phyloP scores from a whole-genome alignment of 2,113 vertebrate species.

The Nettapus auritus region DNA sequence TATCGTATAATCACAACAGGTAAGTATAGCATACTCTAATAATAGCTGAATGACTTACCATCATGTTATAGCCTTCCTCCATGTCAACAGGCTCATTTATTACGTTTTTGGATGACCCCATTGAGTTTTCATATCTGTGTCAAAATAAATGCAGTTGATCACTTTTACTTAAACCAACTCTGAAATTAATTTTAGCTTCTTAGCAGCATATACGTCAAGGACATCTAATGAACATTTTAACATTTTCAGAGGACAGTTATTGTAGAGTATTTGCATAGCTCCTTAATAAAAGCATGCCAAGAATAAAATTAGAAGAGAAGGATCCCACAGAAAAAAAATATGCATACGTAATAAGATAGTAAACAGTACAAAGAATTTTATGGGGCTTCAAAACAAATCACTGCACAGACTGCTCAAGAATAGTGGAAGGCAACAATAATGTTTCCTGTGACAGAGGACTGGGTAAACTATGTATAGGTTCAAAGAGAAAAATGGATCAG shows the following conservation, averaged over 20 bases:
- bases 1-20: neutral
- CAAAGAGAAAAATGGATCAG: neutral
- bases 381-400: neutral
- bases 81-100: conserved; percentile 59
- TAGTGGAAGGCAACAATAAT: neutral
- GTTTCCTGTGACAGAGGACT: neutral
- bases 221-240: neutral
- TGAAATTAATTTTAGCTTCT: conserved; percentile 12
- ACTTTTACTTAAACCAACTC: neutral
- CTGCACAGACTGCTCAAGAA: neutral
- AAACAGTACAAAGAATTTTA: neutral
- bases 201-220: neutral
- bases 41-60: conserved; percentile 69
- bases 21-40: fast-evolving
- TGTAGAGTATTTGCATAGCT: neutral
- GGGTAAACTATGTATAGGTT: neutral
- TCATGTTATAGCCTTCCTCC: conserved; percentile 66
- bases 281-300: neutral
- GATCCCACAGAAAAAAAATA: neutral
- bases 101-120: conserved; percentile 70
- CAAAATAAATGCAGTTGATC: conserved; percentile 40
- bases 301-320: neutral
- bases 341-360: fast-evolving
- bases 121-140: conserved; percentile 71
- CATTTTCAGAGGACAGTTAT: neutral